phyloP scores from a whole-genome alignment of 2,113 vertebrate species.

The Diphyllodes magnificus region DNA sequence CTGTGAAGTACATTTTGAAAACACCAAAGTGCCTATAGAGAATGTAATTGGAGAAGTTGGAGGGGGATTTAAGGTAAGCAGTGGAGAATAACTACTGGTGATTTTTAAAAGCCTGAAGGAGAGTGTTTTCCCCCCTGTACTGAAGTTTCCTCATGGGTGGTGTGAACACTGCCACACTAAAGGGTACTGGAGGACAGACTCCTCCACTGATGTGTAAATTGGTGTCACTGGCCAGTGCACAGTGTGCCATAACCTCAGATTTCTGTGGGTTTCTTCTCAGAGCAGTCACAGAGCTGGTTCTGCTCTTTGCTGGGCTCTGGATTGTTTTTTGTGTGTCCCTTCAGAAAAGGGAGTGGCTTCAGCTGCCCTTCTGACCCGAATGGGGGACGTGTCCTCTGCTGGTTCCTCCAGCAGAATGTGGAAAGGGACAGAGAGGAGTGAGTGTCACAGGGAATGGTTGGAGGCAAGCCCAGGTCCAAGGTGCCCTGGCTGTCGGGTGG shows the following conservation, averaged over 20 bases:
- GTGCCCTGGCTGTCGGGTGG: not conserved
- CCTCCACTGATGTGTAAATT: too few species aligned
- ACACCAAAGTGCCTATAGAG: conserved; percentile 88
- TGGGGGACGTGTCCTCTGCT: not conserved
- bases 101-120: not conserved
- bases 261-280: not conserved
- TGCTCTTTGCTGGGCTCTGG: not conserved
- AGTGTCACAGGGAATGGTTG: not conserved
- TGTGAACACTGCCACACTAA: not conserved
- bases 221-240: not conserved
- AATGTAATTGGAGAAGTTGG: conserved; percentile 95
- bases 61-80: conserved; percentile 92
- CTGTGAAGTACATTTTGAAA: conserved; percentile 90
- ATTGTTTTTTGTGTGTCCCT: not conserved
- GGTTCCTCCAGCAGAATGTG: not conserved
- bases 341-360: not conserved
- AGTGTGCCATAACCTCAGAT: not conserved
- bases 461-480: not conserved
- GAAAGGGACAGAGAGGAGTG: not conserved
- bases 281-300: not conserved
- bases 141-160: not conserved
- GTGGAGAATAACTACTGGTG: not conserved
- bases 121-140: too few species aligned
- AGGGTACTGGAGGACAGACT: not conserved
- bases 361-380: not conserved